These are phyloP conservation scores for Ciconia nigra DNA, from an alignment of 2,797 vertebrate genomes.

Conservation along the genomic window DNA sequence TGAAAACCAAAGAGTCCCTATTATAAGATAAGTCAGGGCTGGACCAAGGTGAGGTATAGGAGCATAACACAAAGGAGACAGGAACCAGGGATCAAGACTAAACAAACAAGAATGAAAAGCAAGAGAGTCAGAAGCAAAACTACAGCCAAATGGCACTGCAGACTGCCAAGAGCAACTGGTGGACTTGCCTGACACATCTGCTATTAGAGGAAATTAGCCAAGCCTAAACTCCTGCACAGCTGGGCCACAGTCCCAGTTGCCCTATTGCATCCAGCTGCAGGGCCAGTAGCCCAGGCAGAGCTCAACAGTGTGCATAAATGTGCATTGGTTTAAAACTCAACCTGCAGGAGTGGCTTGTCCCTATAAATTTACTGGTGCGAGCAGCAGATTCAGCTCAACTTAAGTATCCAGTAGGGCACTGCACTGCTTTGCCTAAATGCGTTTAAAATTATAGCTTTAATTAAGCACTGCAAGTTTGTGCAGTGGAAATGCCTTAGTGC, in stretches of 20 bases:
- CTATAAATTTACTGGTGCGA: neutral
- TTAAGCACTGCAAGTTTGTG: neutral
- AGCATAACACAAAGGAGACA: neutral
- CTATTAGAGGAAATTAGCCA: conserved; percentile 45
- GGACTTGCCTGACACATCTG: conserved; percentile 59
- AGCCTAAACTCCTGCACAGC: conserved; percentile 44
- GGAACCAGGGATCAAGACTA: conserved; percentile 39
- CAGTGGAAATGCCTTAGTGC: neutral
- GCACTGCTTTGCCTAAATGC: neutral
- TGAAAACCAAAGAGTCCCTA: neutral
- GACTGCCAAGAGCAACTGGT: conserved; percentile 57
- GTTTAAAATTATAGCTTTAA: conserved; percentile 3
- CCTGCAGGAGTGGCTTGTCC: neutral
- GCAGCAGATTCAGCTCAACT: neutral
- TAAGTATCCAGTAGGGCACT: neutral
- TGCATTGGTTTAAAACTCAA: neutral
- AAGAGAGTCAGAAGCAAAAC: conserved; percentile 41
- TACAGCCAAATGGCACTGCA: conserved; percentile 38
- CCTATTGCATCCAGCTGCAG: conserved; percentile 46
- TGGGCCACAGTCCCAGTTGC: conserved; percentile 21
- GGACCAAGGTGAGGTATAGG: neutral
- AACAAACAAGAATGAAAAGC: conserved; percentile 53
- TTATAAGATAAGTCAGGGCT: neutral
- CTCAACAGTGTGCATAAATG: neutral
- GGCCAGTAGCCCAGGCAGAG: conserved; percentile 22